These are phyloP conservation scores for Aleiodes testaceus DNA, from an alignment of 2,888 invertebrate species.

Conservation along the genomic window DNA sequence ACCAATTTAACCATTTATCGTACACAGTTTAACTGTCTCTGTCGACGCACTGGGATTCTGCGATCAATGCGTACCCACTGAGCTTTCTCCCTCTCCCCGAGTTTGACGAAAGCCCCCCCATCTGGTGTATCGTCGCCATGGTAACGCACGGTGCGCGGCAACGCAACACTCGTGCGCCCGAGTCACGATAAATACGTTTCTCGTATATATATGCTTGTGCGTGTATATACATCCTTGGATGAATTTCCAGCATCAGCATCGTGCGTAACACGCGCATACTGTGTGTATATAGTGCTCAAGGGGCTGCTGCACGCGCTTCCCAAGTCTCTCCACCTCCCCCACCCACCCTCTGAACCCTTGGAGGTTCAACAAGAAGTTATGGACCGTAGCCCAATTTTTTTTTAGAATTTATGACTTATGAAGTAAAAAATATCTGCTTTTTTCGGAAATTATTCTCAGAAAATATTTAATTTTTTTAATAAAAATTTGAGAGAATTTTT, in stretches of 20 bases:
- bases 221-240: constrained; percentile 11
- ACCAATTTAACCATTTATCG: constrained; percentile 16
- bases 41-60: constrained; percentile 71
- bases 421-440: too few relatives aligned
- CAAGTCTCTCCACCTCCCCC: constrained; percentile 16
- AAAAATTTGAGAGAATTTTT: too few relatives aligned
- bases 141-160: constrained; percentile 67
- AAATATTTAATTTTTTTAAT: too few relatives aligned
- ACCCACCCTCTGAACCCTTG: not conserved
- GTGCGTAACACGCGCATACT: constrained; percentile 35
- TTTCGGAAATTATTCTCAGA: too few relatives aligned
- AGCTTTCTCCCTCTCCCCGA: constrained; percentile 11
- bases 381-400: not conserved
- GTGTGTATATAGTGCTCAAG: constrained; percentile 26
- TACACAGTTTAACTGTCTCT: constrained; percentile 46
- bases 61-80: constrained; percentile 72
- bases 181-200: constrained; percentile 37
- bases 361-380: constrained; percentile 14
- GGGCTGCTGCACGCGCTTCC: constrained; percentile 34
- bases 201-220: not conserved
- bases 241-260: constrained; percentile 35
- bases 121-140: constrained; percentile 64
- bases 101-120: constrained; percentile 45
- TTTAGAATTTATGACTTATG: not conserved
- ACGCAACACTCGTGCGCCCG: constrained; percentile 56